Conservation (phyloP, 2,888 invertebrate genomes). For the Drosophila anceps region DNA sequence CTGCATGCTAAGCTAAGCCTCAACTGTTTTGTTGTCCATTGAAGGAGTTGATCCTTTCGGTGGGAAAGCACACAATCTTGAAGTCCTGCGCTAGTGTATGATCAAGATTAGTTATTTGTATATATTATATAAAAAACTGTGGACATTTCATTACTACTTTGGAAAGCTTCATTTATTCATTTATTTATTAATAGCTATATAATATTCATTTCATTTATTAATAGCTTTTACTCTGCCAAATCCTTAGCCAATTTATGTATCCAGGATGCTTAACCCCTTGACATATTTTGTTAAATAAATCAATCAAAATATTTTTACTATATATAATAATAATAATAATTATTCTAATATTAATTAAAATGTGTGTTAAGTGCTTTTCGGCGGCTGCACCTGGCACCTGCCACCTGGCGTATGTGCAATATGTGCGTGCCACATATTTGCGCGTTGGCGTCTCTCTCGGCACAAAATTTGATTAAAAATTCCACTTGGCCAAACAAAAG, state of each 20-base stretch:
- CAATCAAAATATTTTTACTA: constrained; percentile 3
- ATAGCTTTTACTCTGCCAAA: neutral
- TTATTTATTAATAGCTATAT: too few species aligned
- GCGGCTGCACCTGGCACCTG: neutral
- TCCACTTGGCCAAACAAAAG: constrained; percentile 36
- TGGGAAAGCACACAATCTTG: too few species aligned
- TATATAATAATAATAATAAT: constrained; percentile 8
- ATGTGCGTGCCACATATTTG: constrained; percentile 54
- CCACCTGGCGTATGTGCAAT: constrained; percentile 30
- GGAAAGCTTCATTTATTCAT: too few species aligned
- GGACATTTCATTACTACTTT: too few species aligned
- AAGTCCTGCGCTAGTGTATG: too few species aligned
- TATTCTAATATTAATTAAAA: constrained; percentile 22
- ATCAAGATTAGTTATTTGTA: too few species aligned
- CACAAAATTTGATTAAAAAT: constrained; percentile 58
- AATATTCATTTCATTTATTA: neutral
- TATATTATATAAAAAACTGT: too few species aligned
- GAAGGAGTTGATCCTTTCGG: too few species aligned
- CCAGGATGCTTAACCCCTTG: neutral
- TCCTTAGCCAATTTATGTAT: neutral
- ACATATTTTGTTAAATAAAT: constrained; percentile 2
- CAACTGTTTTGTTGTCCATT: too few species aligned
- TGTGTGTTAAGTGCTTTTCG: constrained; percentile 19
- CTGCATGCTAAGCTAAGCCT: too few species aligned
- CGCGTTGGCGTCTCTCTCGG: constrained; percentile 49